Percentiles rank a stretch among this genome's conserved stretches.
phyloP scores from a whole-genome alignment of 1,140 invertebrate species.

The Trichoplusia ni region DNA sequence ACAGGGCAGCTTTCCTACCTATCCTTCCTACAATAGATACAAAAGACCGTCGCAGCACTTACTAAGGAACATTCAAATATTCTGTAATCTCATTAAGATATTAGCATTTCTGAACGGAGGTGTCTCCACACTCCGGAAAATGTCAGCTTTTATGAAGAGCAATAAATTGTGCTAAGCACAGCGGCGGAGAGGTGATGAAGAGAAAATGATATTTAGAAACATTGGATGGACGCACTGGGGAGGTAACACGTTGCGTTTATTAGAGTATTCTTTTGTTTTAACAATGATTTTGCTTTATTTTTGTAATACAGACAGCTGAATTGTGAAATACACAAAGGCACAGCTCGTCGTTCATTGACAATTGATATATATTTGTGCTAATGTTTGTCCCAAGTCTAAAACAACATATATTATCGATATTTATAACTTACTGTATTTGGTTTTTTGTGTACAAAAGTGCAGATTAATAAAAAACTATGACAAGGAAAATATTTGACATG shows the following conservation, averaged over 20 bases:
- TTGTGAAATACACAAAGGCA: too few relatives aligned
- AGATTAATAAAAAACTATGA: too few relatives aligned
- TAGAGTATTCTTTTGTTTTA: background rate
- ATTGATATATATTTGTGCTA: too few relatives aligned
- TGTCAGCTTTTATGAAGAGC: constrained; percentile 11
- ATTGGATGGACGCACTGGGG: background rate
- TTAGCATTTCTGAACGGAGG: background rate
- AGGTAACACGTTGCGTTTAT: background rate
- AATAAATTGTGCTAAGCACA: constrained; percentile 20
- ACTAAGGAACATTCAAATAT: background rate
- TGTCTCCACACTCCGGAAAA: constrained; percentile 3
- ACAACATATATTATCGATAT: too few relatives aligned
- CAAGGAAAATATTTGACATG: too few relatives aligned
- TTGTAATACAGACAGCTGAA: background rate
- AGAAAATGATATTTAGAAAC: background rate
- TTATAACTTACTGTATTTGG: too few relatives aligned
- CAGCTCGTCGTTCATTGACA: too few relatives aligned
- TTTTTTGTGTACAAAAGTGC: too few relatives aligned
- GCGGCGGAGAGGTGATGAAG: background rate
- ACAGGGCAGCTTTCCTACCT: too few relatives aligned
- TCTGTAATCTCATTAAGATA: constrained; percentile 9
- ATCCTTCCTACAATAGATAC: too few relatives aligned
- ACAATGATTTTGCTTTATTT: background rate
- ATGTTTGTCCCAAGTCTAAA: too few relatives aligned
- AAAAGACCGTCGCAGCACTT: too few relatives aligned